A percentile compares a stretch with the other conserved stretches of the same genome.
These are phyloP conservation scores for Acleris literana DNA, from an alignment of 2,888 invertebrate species.

Conservation along the genomic window DNA sequence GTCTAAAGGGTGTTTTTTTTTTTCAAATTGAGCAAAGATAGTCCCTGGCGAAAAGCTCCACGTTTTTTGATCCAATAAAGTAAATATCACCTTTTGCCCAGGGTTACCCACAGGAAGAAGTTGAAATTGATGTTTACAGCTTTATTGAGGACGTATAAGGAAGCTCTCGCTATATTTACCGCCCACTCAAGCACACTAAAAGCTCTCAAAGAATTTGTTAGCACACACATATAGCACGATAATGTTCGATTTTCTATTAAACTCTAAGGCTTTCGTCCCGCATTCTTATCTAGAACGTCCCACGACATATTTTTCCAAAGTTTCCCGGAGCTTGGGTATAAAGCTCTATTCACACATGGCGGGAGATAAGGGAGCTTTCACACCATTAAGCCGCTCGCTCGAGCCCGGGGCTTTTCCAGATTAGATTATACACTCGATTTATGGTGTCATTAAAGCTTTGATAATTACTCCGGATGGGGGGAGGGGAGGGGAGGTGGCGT, in stretches of 20 bases:
- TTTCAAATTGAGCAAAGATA: too few species aligned
- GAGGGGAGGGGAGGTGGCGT: constrained; percentile 66
- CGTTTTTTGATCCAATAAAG: not conserved
- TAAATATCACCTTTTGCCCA: constrained; percentile 5
- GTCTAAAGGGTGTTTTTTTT: too few species aligned
- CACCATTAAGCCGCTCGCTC: constrained; percentile 83
- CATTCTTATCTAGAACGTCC: constrained; percentile 83
- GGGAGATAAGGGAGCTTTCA: constrained; percentile 84
- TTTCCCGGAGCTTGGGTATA: constrained; percentile 83
- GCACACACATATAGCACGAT: constrained; percentile 82
- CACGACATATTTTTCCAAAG: constrained; percentile 84
- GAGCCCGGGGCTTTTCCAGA: constrained; percentile 84
- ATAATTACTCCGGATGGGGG: constrained; percentile 81
- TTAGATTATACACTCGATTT: constrained; percentile 85
- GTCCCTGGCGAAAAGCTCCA: too few species aligned
- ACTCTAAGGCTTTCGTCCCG: constrained; percentile 82
- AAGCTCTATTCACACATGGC: constrained; percentile 84
- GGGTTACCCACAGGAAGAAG: constrained; percentile 30
- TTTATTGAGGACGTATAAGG: constrained; percentile 28
- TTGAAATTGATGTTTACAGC: constrained; percentile 27
- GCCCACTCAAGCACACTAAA: constrained; percentile 47
- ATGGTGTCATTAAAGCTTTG: constrained; percentile 85
- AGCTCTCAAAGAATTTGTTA: constrained; percentile 79
- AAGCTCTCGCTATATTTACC: constrained; percentile 30
- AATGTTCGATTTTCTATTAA: constrained; percentile 84